phyloP scores from a whole-genome alignment of 2,888 invertebrate species.

The Synanthedon vespiformis region DNA sequence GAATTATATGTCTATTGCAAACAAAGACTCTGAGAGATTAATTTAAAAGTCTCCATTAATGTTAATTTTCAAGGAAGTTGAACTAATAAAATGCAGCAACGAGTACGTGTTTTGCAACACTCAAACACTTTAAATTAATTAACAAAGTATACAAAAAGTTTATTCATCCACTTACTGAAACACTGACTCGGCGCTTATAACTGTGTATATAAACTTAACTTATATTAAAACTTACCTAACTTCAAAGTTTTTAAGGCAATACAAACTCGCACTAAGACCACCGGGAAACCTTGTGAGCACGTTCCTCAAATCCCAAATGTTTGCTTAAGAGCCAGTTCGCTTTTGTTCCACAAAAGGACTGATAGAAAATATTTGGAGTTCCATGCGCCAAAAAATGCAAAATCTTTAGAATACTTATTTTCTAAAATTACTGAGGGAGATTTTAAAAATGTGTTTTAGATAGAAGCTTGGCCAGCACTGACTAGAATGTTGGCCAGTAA shows the following conservation, averaged over 20 bases:
- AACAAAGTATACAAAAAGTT: not conserved
- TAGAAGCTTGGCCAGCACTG: too few species aligned
- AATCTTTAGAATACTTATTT: too few species aligned
- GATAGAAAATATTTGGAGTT: too few species aligned
- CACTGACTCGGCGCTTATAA: not conserved
- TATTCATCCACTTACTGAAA: not conserved
- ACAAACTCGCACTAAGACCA: conserved; percentile 15
- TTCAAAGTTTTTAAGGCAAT: not conserved
- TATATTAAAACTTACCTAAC: not conserved
- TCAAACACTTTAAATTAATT: not conserved
- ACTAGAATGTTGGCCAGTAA: too few species aligned
- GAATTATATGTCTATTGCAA: too few species aligned
- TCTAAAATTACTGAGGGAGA: too few species aligned
- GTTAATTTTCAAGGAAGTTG: too few species aligned
- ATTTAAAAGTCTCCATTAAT: too few species aligned
- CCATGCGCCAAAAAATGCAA: too few species aligned
- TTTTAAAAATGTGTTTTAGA: too few species aligned
- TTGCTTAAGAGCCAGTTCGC: conserved; percentile 13
- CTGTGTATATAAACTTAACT: not conserved
- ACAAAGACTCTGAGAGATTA: too few species aligned
- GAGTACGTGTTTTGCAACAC: not conserved
- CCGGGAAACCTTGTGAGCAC: conserved; percentile 29
- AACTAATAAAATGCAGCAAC: not conserved
- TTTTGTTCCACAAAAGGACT: too few species aligned
- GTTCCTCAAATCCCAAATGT: conserved; percentile 17